A percentile compares a stretch with the other conserved stretches of the same genome.
Conservation (phyloP, 2,888 invertebrate species). For the Himalopsyche japonica region DNA sequence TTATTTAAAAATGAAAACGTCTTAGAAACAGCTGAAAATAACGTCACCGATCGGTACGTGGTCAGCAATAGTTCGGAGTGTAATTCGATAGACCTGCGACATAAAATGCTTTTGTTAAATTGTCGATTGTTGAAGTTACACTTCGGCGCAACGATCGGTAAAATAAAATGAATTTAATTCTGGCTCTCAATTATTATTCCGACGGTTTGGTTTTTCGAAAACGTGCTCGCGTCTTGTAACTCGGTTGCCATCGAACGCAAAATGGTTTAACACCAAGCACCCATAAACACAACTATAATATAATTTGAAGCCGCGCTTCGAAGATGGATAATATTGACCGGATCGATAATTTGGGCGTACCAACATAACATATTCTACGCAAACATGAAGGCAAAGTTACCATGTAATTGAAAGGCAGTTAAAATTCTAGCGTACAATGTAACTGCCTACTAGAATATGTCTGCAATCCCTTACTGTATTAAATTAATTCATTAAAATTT, state of each 20-base stretch:
- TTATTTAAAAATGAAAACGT: not conserved
- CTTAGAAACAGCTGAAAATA: not conserved
- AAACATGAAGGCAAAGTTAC: too few species aligned
- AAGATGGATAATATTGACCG: too few species aligned
- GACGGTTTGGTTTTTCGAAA: not conserved
- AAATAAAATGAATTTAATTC: not conserved
- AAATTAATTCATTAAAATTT: too few species aligned
- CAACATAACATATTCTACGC: too few species aligned
- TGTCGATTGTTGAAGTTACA: not conserved
- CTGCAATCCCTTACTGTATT: too few species aligned
- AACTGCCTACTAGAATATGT: too few species aligned
- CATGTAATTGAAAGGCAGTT: too few species aligned
- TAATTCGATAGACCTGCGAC: not conserved
- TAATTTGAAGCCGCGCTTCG: too few species aligned
- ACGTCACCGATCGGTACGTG: not conserved
- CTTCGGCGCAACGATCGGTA: not conserved
- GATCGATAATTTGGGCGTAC: too few species aligned
- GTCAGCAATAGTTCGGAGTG: not conserved
- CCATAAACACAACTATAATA: too few species aligned
- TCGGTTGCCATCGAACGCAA: not conserved
- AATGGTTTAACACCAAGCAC: not conserved
- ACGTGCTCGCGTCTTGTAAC: not conserved
- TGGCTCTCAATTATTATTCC: not conserved
- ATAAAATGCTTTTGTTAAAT: not conserved
- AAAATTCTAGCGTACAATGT: too few species aligned